Base-by-base conservation (phyloP, 2,888 invertebrate genomes). In the Drosophila limbata region DNA sequence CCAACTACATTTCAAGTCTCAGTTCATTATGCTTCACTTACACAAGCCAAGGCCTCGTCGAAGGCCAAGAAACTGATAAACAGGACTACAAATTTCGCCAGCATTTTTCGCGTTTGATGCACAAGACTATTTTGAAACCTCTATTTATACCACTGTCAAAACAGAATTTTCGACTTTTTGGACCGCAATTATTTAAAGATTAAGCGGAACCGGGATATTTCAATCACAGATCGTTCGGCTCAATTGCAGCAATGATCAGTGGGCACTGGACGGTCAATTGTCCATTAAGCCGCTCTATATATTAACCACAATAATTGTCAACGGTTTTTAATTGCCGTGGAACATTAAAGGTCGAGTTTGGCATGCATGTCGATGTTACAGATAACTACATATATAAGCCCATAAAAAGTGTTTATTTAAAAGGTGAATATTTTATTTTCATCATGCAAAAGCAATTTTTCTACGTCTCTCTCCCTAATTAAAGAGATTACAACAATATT, bases 181-280 rank as follows among this genome's bases (percentile, higher is more conserved):
- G 40, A 28, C 39, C 15, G 55, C 57, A 90, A 89, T 90, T 90
- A 90, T 88, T 84, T 77, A 53, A 35, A 53, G 78, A 90, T 91
- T 90, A 85, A 66, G 69, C 84, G 83, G 69, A 79, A 62, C 60
- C 81, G 83, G 88, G 55, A 39, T 79, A 31, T 51, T 48, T 45
- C 62, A 70, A 91, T 91, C 90, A 52, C 69, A 70, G 91, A 91
- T 91, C 72, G 88, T 89, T 91, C 89, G 69, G 90, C 73, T 89
- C 87, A 84, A 89, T 90, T 90, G 88, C 71, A 71, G 73, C 74
- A 70, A 73, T 48, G 77, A 73, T 70, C 66, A 40, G 39, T 51
- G 55, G 21, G 6, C 50, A 70, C 78, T 80, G 56, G 21, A 15
- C 60, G 45, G 48, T 8, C 55, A 56, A n/a, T 51, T 56, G 51